Base-by-base conservation (phyloP, 2,113 vertebrate genomes). In the Synchiropus splendidus region DNA sequence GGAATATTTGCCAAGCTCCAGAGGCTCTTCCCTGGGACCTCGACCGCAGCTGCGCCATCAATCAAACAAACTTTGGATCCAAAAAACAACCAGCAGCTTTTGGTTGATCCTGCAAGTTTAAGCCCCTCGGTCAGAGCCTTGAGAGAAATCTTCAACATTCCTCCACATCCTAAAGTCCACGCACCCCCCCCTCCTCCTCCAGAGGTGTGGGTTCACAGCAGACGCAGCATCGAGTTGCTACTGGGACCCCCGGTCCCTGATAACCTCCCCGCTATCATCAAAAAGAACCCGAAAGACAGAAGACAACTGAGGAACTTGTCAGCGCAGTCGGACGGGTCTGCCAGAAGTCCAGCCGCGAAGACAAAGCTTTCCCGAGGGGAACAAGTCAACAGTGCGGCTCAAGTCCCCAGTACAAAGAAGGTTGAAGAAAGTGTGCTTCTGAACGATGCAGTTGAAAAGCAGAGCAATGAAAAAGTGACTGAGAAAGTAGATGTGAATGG, bases 131-230 rank as follows among this genome's bases (percentile, higher is more conserved):
- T 82, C 12, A 67, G 55, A 47, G 27, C 69, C 36, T 35, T 84
- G 70, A 70, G 67, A 48, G 5, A 87, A 68, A 58, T 83, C 30
- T 88, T 90, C 48, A 64, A 88, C 48, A 92, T 96, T 55, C 94
- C 94, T 0, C 89, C 89, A 0, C 89, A 84, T 18, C 94, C 94
- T 31, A 88, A 87, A 59, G 86, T 97, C 10, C 82, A 84, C 0
- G 92, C 94, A 15, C 94, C 94, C 18, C 86, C 88, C 9, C 84
- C 86, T 0, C 94, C 92, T 10, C 94, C 92, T 39, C 90, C 77
- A 18, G 88, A 89, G 37, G 69, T 82, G 12, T 90, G 87, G 84
- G 77, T 57, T 46, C 80, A 86, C 35, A 85, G 61, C 56, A 72
- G 69, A 16, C 80, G 57, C 3, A 70, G 57, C 33, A 52, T 85